A percentile compares a stretch with the other conserved stretches of the same genome.
phyloP scores from a whole-genome alignment of 2,113 vertebrate genomes.

The Passer montanus region DNA sequence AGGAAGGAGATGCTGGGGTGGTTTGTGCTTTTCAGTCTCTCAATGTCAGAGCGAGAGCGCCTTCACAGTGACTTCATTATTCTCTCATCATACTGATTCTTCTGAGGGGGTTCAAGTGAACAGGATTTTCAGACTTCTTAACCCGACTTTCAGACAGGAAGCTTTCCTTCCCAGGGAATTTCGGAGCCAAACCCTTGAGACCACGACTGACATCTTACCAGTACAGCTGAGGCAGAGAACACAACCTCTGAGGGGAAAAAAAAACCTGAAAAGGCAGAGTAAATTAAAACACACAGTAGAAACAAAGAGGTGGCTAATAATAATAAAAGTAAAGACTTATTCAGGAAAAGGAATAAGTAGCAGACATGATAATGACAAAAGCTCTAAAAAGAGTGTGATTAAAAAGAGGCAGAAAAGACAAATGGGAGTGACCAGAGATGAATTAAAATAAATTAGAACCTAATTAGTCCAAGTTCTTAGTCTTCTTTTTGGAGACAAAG shows the following conservation, averaged over 20 bases:
- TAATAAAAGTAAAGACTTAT: background rate
- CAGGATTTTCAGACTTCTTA: background rate
- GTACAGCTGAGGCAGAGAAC: background rate
- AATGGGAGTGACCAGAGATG: background rate
- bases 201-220: fast-evolving
- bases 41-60: fast-evolving
- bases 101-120: background rate
- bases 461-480: background rate
- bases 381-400: background rate
- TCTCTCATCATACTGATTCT: background rate
- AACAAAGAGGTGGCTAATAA: background rate
- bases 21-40: background rate
- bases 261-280: background rate
- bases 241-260: background rate
- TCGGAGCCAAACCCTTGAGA: background rate
- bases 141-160: background rate
- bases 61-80: background rate
- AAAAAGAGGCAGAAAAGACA: background rate
- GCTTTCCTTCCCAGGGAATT: background rate
- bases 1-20: background rate
- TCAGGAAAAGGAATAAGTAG: background rate
- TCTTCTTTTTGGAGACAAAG: background rate
- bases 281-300: background rate
- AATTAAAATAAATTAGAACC: background rate
- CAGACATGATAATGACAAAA: background rate